phyloP scores from a whole-genome alignment of 1,140 invertebrate species.

The Cotesia typhae region DNA sequence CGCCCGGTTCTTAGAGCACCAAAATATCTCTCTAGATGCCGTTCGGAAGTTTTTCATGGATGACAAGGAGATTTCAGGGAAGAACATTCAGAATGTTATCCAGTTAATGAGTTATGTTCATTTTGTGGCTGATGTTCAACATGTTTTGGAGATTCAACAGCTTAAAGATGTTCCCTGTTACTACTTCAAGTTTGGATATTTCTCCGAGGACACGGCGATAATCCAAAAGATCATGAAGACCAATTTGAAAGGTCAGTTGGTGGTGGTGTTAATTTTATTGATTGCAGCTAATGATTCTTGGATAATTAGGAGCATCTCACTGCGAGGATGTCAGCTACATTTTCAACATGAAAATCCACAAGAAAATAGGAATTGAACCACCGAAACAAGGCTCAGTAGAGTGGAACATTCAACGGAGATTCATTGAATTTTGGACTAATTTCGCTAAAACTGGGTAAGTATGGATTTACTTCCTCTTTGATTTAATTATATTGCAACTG shows the following conservation, averaged over 20 bases:
- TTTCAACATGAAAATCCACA: slow-evolving; percentile 37
- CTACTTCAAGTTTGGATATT: slow-evolving; percentile 65
- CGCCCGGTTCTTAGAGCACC: neutral
- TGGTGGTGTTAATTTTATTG: neutral
- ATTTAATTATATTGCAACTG: no score
- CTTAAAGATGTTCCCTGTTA: slow-evolving; percentile 54
- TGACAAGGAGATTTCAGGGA: slow-evolving; percentile 18
- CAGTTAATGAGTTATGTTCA: slow-evolving; percentile 3
- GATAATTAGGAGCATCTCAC: slow-evolving; percentile 47
- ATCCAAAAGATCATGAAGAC: slow-evolving; percentile 25
- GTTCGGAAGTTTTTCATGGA: slow-evolving; percentile 61
- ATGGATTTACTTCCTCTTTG: neutral
- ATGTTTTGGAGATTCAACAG: slow-evolving; percentile 47
- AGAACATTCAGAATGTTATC: slow-evolving; percentile 1
- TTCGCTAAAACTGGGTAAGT: slow-evolving; percentile 58
- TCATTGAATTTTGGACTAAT: slow-evolving; percentile 58
- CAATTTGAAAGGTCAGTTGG: neutral
- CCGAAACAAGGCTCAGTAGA: slow-evolving; percentile 1
- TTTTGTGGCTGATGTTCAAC: slow-evolving; percentile 30
- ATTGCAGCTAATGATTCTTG: slow-evolving; percentile 3
- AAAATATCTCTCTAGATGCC: slow-evolving; percentile 52
- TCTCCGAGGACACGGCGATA: slow-evolving; percentile 25
- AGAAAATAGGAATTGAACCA: slow-evolving; percentile 1
- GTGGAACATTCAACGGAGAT: slow-evolving; percentile 41
- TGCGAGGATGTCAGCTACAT: slow-evolving; percentile 50